Evolutionary conservation across 35 echinoderm and acorn worm genomes (phyloP), one percentile per base, ranked within the genome.

Genomic region (Heliocidaris tuberculata): DNA sequence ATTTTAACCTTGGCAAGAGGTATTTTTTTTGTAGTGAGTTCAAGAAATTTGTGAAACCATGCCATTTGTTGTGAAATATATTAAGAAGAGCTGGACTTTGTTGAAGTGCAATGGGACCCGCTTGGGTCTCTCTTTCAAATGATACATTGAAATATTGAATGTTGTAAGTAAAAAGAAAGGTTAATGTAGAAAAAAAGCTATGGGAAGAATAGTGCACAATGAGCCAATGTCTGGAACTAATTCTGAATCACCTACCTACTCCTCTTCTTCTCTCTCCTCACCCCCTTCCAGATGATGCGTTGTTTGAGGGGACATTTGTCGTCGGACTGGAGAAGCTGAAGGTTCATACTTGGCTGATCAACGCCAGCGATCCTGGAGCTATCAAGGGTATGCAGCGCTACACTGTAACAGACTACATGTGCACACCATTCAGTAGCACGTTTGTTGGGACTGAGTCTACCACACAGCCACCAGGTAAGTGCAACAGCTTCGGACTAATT

Each of bases 291-390:
- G 87, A 89, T 31, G 47, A 48, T 48, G 87, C 87, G 13, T 7
- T 42, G 12, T 59, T 50, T 31, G 48, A 93, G 24, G 91, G 91
- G 13, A 93, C 47, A 50, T 93, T 93, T 19, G 49, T 4, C 30
- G 17, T 93, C 91, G 91, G 91, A 31, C 91, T 93, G 11, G 91
- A 93, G 48, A 93, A 93, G 49, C 17, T 93, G 7, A 93, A 93
- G 48, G 91, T 93, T 1, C 47, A 93, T 31, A 31, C 91, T 5
- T 93, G 91, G 91, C 29, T 49, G 3, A 93, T 93, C 11, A n/a
- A 59, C 15, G 16, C 91, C 89, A 47, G 4, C 50, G 21, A 10
- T 31, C 47, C 91, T 11, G 91, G 91, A 0, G 48, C 13, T 6
- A 50, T 93, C 27, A 49, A 93, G 91, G 91, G 91, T 31, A 24